Base-by-base conservation (phyloP, 1,140 invertebrate species). In the Tenebrio molitor region DNA sequence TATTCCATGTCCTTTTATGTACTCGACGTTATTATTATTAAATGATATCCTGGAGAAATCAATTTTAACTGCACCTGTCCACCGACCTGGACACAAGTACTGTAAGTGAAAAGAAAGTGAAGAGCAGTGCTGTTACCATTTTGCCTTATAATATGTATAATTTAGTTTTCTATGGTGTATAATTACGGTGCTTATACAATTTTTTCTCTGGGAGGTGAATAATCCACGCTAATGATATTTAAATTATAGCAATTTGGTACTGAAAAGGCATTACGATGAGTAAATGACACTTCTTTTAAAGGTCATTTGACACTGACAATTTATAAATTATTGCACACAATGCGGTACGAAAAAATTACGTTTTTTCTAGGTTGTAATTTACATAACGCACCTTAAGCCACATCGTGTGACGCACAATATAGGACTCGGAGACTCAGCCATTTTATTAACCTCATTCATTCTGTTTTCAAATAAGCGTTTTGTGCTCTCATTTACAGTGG, bases 241-340 rank as follows among this genome's bases (percentile, higher is more conserved):
- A 58, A 58, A 58, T 58, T 58, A 58, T 29, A 58, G 50, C 23
- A 58, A 29, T 58, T 58, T 50, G 19, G 5, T n/a, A n/a, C n/a
- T n/a, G n/a, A n/a, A 29, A 8, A 29, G 25, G 25, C 8, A 4
- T 29, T 8, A 8, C 3, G 25, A 8, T 29, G 8, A 29, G 3
- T 4, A 29, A 29, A 29, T 29, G 25, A 29, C 25, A 29, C 8
- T 29, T 3, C 8, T 29, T 8, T 29, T 8, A 29, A 29, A 29
- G 25, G 25, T 8, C 19, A 15, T 21, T 46, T 21, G 44, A 44
- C 4, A 50, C 19, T 50, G 41, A 16, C 41, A 42, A 42, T 0
- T 2, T 41, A 8, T 8, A 8, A 41, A 16, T 15, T 42, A 16
- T 42, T 42, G 17, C 17, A 16, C 8, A 16, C 6, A 42, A 16